Evolutionary conservation across 1,140 invertebrate species (phyloP), one percentile per base, ranked within the genome.

Genomic region (Diorhabda elongata): DNA sequence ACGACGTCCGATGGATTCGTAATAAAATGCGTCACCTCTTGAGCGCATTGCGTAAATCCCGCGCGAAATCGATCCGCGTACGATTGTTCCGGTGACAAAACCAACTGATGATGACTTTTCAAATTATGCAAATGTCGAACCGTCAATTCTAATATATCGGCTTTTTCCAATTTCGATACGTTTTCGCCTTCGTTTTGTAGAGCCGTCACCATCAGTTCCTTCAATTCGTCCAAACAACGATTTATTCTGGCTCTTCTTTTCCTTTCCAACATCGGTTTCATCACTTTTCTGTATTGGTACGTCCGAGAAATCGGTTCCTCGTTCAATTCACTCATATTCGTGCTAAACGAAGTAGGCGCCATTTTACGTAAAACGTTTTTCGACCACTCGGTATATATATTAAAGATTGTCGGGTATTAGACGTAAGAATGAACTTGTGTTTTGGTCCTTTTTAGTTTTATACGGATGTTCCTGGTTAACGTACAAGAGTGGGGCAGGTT

Each of bases 261-360:
- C 76, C 96, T 90, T 83, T 98, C 96, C 78, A 98, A 87, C 87
- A 98, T 91, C 73, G 96, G 96, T 83, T 98, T 98, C 91, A 94
- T 95, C 76, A 95, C 91, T 89, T 95, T 95, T 82, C 93, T 87
- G 83, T 95, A 95, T 81, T 95, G 92, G 82, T 94, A 92, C 75
- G 93, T 95, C 79, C 93, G 87, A 75, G 90, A 94, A 80, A 93
- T 91, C 58, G 91, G 91, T 77, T 91, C 78, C 61, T 78, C 78
- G 43, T 72, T 71, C 59, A 75, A 78, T 42, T 79, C 77, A 59
- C 61, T 69, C 26, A 26, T 26, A n/a, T 71, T 72, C 56, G 76
- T 71, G 67, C 76, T 68, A 67, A 76, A 79, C 1, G 76, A 71
- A 52, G 77, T 77, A 9, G 78, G 77, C 61, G 78, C 76, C 78